phyloP scores from a whole-genome alignment of 1,140 invertebrate genomes.

The Pseudomyrmex gracilis region DNA sequence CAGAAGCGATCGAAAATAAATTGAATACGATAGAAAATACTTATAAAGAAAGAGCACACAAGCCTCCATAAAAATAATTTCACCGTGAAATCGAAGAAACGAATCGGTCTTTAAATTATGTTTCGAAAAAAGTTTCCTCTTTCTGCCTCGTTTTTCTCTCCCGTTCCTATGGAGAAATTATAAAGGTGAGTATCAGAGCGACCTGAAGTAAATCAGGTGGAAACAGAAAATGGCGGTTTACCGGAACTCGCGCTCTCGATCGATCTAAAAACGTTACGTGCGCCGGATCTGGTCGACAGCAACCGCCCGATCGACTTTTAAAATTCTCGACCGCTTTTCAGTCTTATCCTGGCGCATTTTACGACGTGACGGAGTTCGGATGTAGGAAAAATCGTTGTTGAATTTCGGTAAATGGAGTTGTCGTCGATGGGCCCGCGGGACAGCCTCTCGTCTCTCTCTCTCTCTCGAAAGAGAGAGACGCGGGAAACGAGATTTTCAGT shows the following conservation, averaged over 20 bases:
- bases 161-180: not conserved
- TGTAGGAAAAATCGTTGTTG: constrained; percentile 30
- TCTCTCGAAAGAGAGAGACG: not conserved
- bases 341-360: constrained; percentile 6
- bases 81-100: not conserved
- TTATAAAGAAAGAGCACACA: too few relatives aligned
- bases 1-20: too few relatives aligned
- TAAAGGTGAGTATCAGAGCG: not conserved
- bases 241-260: not conserved
- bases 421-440: not conserved
- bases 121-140: not conserved
- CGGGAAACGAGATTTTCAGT: constrained; percentile 34
- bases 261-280: constrained; percentile 22
- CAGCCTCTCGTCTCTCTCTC: not conserved
- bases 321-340: not conserved
- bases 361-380: not conserved
- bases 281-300: not conserved
- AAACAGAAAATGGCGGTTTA: constrained; percentile 8
- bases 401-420: constrained; percentile 37
- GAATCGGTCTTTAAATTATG: constrained; percentile 32
- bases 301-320: constrained; percentile 8
- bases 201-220: constrained; percentile 18
- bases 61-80: too few relatives aligned
- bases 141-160: not conserved
- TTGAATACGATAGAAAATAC: too few relatives aligned